Conservation (phyloP, 2,113 vertebrate species). For the Pachycephala philippinensis region DNA sequence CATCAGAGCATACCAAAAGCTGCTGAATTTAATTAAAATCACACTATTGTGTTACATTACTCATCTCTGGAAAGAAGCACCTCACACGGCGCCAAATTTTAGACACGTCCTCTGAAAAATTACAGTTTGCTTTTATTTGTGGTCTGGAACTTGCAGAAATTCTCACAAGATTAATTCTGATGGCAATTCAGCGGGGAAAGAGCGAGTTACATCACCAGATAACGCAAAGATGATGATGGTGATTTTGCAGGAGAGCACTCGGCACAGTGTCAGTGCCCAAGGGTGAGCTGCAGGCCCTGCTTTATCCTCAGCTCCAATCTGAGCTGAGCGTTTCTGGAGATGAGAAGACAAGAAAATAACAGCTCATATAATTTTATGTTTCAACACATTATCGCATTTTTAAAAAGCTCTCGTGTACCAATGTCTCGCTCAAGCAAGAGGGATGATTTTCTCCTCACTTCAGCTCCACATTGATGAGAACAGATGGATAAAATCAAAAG, state of each 20-base stretch:
- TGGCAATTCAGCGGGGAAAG: neutral
- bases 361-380: neutral
- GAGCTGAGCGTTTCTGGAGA: neutral
- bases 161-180: neutral
- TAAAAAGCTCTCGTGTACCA: neutral
- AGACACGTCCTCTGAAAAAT: neutral
- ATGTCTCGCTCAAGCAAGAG: neutral
- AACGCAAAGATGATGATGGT: neutral
- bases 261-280: neutral
- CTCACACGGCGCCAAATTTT: neutral
- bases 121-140: neutral
- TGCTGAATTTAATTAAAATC: slow-evolving; percentile 48
- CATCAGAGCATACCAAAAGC: slow-evolving; percentile 14
- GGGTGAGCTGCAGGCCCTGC: neutral
- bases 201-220: neutral
- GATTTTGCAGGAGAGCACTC: neutral
- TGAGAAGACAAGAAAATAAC: neutral
- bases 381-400: neutral
- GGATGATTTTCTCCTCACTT: neutral
- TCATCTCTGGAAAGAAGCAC: slow-evolving; percentile 48
- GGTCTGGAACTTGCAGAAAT: slow-evolving; percentile 3
- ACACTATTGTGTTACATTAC: neutral
- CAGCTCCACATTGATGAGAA: neutral
- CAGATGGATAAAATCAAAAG: slow-evolving; percentile 36
- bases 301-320: neutral